A percentile compares a stretch with the other conserved stretches of the same genome.
phyloP scores from a whole-genome alignment of 1,140 invertebrate species.

The Rhyzopertha dominica region DNA sequence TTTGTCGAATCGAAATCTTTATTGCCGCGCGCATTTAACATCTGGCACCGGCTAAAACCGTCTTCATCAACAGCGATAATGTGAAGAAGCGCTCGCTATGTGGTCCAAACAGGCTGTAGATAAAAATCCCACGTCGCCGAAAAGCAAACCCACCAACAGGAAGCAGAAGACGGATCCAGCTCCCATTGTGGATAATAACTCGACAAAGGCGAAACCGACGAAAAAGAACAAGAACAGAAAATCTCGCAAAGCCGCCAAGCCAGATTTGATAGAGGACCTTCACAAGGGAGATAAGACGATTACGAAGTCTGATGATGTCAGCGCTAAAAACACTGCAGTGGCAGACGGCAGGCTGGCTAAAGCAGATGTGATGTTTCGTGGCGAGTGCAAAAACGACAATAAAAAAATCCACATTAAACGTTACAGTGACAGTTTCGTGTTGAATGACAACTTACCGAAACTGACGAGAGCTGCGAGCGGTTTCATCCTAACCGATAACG shows the following conservation, averaged over 20 bases:
- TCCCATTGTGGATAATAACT: slow-evolving; percentile 2
- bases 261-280: background rate
- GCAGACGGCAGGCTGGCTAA: slow-evolving; percentile 9
- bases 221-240: slow-evolving; percentile 15
- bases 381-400: slow-evolving; percentile 6
- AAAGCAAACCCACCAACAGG: slow-evolving; percentile 37
- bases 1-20: no score
- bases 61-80: no score
- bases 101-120: slow-evolving; percentile 40
- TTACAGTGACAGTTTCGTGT: slow-evolving; percentile 42
- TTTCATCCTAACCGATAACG: slow-evolving; percentile 33
- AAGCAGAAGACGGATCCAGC: slow-evolving; percentile 37
- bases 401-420: slow-evolving; percentile 31
- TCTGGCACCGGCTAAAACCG: no score
- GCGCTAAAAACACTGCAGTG: slow-evolving; percentile 5
- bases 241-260: background rate
- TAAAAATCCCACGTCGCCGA: slow-evolving; percentile 36
- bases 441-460: slow-evolving; percentile 25
- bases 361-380: slow-evolving; percentile 27
- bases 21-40: no score
- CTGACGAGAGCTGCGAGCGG: slow-evolving; percentile 34
- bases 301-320: slow-evolving; percentile 9
- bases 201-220: slow-evolving; percentile 12
- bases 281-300: slow-evolving; percentile 1
- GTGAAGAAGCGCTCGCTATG: no score